Conservation (phyloP, 1,140 invertebrate genomes). For the Drosophila pectinifera region DNA sequence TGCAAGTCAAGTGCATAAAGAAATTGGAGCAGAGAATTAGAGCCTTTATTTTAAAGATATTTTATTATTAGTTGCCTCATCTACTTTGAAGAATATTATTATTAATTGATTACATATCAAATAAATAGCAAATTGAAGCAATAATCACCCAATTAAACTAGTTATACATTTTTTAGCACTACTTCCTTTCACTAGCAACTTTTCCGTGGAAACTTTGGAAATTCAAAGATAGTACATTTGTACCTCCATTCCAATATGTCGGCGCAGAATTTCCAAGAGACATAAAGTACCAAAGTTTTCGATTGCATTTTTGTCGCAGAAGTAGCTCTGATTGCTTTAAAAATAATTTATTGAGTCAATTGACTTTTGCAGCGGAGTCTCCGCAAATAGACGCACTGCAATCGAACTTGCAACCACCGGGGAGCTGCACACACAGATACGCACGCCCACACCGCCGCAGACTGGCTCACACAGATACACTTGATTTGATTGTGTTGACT, state of each 20-base stretch:
- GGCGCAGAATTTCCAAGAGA: slow-evolving; percentile 32
- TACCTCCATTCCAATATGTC: slow-evolving; percentile 23
- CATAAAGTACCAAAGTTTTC: slow-evolving; percentile 47
- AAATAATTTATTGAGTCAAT: slow-evolving; percentile 84
- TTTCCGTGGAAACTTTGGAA: background rate
- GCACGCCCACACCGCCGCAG: slow-evolving; percentile 13
- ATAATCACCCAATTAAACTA: background rate
- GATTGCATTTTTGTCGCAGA: slow-evolving; percentile 70
- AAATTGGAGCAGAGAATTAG: background rate
- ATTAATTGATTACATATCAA: background rate
- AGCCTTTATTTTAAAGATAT: too few species aligned
- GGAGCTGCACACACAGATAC: slow-evolving; percentile 29
- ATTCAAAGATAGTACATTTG: slow-evolving; percentile 23
- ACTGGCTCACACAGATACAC: slow-evolving; percentile 10
- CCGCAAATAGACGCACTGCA: slow-evolving; percentile 79
- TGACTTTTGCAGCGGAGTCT: slow-evolving; percentile 74
- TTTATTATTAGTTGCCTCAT: too few species aligned
- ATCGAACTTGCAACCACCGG: slow-evolving; percentile 72
- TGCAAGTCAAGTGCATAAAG: background rate
- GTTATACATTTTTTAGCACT: background rate
- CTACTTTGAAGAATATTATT: too few species aligned
- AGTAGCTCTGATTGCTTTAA: slow-evolving; percentile 80
- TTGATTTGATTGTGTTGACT: slow-evolving; percentile 69
- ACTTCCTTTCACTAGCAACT: background rate
- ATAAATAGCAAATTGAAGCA: background rate